A percentile compares a stretch with the other conserved stretches of the same genome.
phyloP scores from a whole-genome alignment of 2,888 invertebrate species.

The Biston stratarius region DNA sequence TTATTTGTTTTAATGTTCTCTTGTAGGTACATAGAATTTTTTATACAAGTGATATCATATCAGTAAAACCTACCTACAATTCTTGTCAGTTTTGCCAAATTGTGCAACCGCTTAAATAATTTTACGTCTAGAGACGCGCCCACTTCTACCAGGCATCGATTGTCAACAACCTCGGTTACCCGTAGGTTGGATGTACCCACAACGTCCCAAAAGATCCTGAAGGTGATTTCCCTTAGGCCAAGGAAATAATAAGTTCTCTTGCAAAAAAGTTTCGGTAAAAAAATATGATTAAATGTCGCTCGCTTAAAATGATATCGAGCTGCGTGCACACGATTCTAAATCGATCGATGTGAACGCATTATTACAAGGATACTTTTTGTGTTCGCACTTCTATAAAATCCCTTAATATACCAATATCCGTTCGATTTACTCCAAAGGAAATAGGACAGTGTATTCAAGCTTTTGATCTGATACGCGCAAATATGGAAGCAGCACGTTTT shows the following conservation, averaged over 20 bases:
- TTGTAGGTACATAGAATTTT: too few species aligned
- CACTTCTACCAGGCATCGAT: slow-evolving; percentile 12
- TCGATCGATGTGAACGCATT: slow-evolving; percentile 45
- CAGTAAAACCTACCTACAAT: too few species aligned
- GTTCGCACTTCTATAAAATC: slow-evolving; percentile 54
- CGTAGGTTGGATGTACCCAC: slow-evolving; percentile 40
- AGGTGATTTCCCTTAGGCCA: slow-evolving; percentile 61
- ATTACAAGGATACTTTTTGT: slow-evolving; percentile 43
- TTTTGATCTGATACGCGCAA: slow-evolving; percentile 42
- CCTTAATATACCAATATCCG: slow-evolving; percentile 61
- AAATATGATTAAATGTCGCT: slow-evolving; percentile 54
- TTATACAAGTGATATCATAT: too few species aligned
- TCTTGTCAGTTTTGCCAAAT: not conserved
- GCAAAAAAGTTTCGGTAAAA: slow-evolving; percentile 52
- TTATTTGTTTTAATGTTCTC: too few species aligned
- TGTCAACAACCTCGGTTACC: slow-evolving; percentile 28
- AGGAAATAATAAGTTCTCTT: slow-evolving; percentile 59
- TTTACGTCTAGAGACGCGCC: not conserved
- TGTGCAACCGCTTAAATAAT: not conserved
- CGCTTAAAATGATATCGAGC: slow-evolving; percentile 45
- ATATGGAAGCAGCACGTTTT: slow-evolving; percentile 34
- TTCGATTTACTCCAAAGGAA: slow-evolving; percentile 55
- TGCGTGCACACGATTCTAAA: slow-evolving; percentile 20
- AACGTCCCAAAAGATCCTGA: slow-evolving; percentile 49
- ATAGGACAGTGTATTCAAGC: slow-evolving; percentile 49